Evolutionary conservation across 2,797 vertebrate genomes (phyloP).

Genomic region (Sebastes matsubarae): DNA sequence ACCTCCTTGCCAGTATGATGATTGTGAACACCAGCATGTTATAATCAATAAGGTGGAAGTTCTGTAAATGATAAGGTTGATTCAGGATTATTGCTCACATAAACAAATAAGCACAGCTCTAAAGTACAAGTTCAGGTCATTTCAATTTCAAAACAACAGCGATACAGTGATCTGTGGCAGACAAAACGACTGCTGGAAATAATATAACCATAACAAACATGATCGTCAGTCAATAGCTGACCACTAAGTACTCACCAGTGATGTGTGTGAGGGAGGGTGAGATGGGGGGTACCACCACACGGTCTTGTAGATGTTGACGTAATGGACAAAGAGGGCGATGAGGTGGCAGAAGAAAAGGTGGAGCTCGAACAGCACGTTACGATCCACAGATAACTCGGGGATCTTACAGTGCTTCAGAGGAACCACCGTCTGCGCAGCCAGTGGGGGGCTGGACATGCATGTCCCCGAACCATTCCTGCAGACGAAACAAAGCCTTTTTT

Average conservation of each 20-base stretch:
- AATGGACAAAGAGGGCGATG: constrained; percentile 96
- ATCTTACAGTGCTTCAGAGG: constrained; percentile 97
- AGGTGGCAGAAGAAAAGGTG: constrained; percentile 98
- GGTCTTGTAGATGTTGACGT: constrained; percentile 99
- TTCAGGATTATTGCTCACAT: neutral
- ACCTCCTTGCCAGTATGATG: constrained; percentile 93
- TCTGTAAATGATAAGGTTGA: constrained; percentile 78
- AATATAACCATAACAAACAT: neutral
- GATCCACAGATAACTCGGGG: constrained; percentile 93
- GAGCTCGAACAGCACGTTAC: constrained; percentile 93
- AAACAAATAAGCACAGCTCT: neutral
- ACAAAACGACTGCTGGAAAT: neutral
- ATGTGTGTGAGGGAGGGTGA: constrained; percentile 95
- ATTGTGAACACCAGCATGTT: constrained; percentile 96
- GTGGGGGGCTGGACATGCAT: constrained; percentile 93
- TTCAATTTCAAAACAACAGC: neutral
- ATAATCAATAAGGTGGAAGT: constrained; percentile 98
- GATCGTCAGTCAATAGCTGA: neutral
- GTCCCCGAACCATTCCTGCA: constrained; percentile 93
- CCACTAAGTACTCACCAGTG: constrained; percentile 86
- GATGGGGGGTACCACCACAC: constrained; percentile 99
- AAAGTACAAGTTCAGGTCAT: neutral
- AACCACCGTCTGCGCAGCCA: constrained; percentile 94
- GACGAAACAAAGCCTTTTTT: neutral
- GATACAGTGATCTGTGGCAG: neutral